Base-by-base conservation (phyloP, 2,797 vertebrate species). In the Sebastes trivittatus region DNA sequence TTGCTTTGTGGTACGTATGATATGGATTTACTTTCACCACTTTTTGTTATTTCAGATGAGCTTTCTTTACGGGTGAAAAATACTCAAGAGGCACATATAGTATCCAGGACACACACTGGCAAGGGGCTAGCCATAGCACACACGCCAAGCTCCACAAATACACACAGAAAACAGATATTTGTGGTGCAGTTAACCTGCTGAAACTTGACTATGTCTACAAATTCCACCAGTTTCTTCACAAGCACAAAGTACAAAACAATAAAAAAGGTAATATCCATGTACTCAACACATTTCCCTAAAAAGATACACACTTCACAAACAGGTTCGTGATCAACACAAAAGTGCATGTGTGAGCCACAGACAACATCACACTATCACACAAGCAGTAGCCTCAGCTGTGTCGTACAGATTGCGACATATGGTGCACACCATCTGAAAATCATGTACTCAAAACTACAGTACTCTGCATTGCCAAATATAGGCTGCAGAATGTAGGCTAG, bases 371-470 rank as follows among this genome's bases (percentile, higher is more conserved):
- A 72, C 67, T 30, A 52, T 77, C 73, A 80, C 82, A 75, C 62
- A 34, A 63, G 52, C 66, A 56, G 60, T 49, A 70, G 78, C 81
- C 52, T 84, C 72, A 81, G 66, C 74, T 80, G 75, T 67, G 52
- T 42, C 1, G 14, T 18, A 73, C 69, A 85, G 66, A 88, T 77
- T 76, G 77, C 71, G 81, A 87, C 86, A 89, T 90, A 90, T 84
- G 89, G 83, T 75, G 66, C 22, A 18, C 70, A 76, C 72, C 69
- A 82, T 85, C 78, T 84, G 77, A 86, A 80, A 90, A 81, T 27
- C 18, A 18, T 77, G 75, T 75, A 36, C 67, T 81, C 73, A 78
- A 56, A 88, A 82, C 55, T 46, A 52, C 63, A 61, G 22, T 77
- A 79, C 60, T 65, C 78, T 72, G 65, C 49, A 29, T 49, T 75